These are phyloP conservation scores for Pangasius macronema DNA, from an alignment of 2,797 vertebrate species.

Conservation along the genomic window DNA sequence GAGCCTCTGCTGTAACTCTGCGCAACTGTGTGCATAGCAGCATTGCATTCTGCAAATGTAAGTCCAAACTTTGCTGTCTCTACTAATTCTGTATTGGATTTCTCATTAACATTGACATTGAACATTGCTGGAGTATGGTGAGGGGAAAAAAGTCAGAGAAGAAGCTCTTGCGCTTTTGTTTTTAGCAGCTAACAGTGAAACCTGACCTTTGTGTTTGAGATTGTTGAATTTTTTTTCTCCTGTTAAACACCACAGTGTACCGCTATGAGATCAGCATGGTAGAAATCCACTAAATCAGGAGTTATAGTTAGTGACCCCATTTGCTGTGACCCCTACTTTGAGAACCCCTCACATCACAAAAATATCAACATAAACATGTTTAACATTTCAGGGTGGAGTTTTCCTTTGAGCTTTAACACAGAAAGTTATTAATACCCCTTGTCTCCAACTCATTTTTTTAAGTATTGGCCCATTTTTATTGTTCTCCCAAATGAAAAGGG, in stretches of 20 bases:
- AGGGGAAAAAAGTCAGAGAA: background rate
- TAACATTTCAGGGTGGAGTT: background rate
- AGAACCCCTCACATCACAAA: background rate
- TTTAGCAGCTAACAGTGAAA: background rate
- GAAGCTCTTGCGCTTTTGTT: background rate
- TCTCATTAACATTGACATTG: background rate
- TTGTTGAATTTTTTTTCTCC: background rate
- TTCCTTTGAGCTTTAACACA: slow-evolving; percentile 21
- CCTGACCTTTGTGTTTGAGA: background rate
- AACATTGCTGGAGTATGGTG: background rate
- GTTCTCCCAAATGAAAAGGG: slow-evolving; percentile 47
- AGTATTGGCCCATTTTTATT: slow-evolving; percentile 58
- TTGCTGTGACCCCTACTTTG: background rate
- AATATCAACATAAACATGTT: background rate
- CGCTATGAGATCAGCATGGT: background rate
- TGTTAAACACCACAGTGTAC: background rate
- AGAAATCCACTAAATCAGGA: background rate
- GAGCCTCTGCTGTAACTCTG: background rate
- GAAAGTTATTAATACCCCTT: slow-evolving; percentile 51
- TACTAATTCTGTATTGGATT: background rate
- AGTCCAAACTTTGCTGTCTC: background rate
- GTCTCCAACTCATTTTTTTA: slow-evolving; percentile 21
- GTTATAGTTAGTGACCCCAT: background rate
- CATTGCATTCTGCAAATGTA: background rate
- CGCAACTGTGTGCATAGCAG: background rate